Evolutionary conservation across 2,888 invertebrate genomes (phyloP), one percentile per base, ranked within the genome.

Genomic region (Zonitis immaculata): DNA sequence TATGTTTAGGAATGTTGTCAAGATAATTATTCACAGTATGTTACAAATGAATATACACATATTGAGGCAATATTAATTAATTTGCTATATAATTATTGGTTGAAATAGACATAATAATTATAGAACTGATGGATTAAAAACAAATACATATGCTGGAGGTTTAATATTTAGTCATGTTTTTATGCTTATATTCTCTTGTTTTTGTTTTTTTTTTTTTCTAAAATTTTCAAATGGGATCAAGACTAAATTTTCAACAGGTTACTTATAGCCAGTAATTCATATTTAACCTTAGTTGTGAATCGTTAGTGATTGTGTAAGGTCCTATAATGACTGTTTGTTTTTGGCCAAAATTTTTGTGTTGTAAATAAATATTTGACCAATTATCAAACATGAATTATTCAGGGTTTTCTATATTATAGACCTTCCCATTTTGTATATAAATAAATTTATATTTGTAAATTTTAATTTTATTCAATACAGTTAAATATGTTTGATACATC

Each of bases 371-470:
- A 56, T 60, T 69, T 68, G 69, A 67, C 69, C 67, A 66, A 62
- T 62, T 57, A 65, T 59, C 65, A 66, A 65, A 67, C 68, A 61
- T 61, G 61, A 64, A 62, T 70, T 70, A 67, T 69, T 68, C 65
- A 66, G 68, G 68, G 66, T 71, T 71, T 69, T 71, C 68, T 64
- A 65, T 68, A 68, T 66, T 69, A 69, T 73, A 69, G 69, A 71
- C 70, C 68, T 52, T 71, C 69, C 71, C 68, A 66, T 70, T 73
- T 74, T 74, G 72, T 74, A 73, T 71, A 72, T 73, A 73, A 73
- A 74, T 74, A 74, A 74, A 74, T 73, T 73, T 74, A 74, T 74
- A 74, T 74, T 74, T 74, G 71, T 73, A 73, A 66, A 32, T 35
- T 57, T 49, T 52, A 47, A 42, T 58, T 58, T 58, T 52, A 54